A percentile compares a stretch with the other conserved stretches of the same genome.
phyloP scores from a whole-genome alignment of 2,797 vertebrate species.

The Pogoniulus pusillus region DNA sequence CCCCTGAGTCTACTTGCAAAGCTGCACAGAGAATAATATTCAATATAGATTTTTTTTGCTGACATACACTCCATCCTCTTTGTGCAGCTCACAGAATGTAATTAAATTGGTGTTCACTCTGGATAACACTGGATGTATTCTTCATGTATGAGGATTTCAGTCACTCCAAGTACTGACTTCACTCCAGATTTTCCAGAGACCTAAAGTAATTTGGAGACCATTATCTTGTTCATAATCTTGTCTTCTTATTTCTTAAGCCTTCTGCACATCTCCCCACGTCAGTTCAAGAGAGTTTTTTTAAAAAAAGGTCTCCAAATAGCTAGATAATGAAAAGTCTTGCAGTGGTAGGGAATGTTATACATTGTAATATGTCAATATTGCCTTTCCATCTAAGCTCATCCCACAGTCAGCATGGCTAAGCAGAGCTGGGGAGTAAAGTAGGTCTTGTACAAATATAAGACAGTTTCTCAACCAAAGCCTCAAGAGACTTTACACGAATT shows the following conservation, averaged over 20 bases:
- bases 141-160: neutral
- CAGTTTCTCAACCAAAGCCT: neutral
- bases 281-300: neutral
- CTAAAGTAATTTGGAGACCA: neutral
- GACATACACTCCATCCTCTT: neutral
- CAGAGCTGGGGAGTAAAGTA: neutral
- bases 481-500: neutral
- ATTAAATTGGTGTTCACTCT: neutral
- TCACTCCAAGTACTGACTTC: neutral
- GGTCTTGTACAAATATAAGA: neutral
- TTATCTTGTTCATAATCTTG: neutral
- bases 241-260: neutral
- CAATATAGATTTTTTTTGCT: neutral
- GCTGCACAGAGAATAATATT: neutral
- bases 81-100: neutral
- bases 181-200: neutral
- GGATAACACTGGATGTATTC: neutral
- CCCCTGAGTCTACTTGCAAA: neutral
- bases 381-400: neutral
- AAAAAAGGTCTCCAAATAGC: neutral
- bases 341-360: neutral
- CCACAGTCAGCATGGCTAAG: fast-evolving
- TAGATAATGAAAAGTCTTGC: neutral
- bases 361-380: neutral
- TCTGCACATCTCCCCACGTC: neutral